Evolutionary conservation across 1,140 invertebrate genomes (phyloP).

Genomic region (Palaemon carinicauda): DNA sequence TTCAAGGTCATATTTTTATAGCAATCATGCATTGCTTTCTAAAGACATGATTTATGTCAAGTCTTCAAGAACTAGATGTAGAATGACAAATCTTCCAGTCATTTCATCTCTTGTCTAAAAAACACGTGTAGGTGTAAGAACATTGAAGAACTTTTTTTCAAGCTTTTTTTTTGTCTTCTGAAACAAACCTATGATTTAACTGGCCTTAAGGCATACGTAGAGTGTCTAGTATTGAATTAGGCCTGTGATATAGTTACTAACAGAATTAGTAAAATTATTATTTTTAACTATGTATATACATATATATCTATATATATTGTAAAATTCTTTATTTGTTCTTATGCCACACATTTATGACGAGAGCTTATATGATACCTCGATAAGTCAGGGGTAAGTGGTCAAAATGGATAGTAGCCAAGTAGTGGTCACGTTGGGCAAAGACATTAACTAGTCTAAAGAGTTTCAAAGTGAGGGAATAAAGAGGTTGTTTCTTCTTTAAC

Average conservation of each 20-base stretch:
- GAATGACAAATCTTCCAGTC: conserved; percentile 55
- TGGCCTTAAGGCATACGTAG: too few relatives aligned
- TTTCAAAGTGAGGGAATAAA: conserved; percentile 34
- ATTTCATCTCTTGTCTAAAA: conserved; percentile 46
- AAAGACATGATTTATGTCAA: conserved; percentile 46
- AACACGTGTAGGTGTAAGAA: conserved; percentile 22
- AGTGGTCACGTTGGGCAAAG: conserved; percentile 37
- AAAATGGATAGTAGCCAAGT: conserved; percentile 15
- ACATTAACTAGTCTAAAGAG: conserved; percentile 49
- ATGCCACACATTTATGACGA: background rate
- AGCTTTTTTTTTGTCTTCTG: too few relatives aligned
- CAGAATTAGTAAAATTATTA: too few relatives aligned
- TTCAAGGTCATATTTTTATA: conserved; percentile 54
- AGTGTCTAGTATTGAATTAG: too few relatives aligned
- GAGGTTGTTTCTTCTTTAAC: too few relatives aligned
- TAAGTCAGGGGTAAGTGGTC: conserved; percentile 22
- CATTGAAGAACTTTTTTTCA: background rate
- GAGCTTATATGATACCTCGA: conserved; percentile 20
- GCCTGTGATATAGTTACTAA: too few relatives aligned
- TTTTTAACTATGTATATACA: background rate
- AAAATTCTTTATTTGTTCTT: background rate
- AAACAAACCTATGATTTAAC: too few relatives aligned
- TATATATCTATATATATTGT: background rate
- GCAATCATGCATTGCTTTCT: conserved; percentile 48
- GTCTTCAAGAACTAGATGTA: conserved; percentile 34